These are phyloP conservation scores for Phalera bucephala DNA, from an alignment of 2,888 invertebrate species.

Conservation along the genomic window DNA sequence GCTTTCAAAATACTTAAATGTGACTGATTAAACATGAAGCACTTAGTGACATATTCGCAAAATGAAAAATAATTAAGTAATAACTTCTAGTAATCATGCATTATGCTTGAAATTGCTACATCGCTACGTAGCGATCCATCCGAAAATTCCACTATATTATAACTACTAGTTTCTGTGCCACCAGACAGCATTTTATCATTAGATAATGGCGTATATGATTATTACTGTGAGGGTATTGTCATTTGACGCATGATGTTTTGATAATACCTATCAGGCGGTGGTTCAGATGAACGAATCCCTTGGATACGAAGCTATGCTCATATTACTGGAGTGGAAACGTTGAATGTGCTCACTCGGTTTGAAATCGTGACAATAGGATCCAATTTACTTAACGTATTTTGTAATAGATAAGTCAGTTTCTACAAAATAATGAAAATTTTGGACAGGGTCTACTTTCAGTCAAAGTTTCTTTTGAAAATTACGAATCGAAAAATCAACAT, in stretches of 20 bases:
- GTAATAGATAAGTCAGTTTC: conserved; percentile 17
- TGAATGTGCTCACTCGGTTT: conserved; percentile 46
- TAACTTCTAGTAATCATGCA: too few species aligned
- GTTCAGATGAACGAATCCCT: conserved; percentile 58
- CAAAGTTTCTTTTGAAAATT: conserved; percentile 15
- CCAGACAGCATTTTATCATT: conserved; percentile 32
- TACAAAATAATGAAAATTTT: conserved; percentile 27
- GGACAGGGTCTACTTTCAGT: conserved; percentile 11
- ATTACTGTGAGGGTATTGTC: conserved; percentile 45
- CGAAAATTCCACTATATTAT: too few species aligned
- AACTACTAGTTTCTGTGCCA: too few species aligned
- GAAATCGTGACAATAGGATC: conserved; percentile 41
- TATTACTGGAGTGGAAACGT: conserved; percentile 57
- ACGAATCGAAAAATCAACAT: too few species aligned
- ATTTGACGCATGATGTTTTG: conserved; percentile 43
- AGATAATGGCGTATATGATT: conserved; percentile 39
- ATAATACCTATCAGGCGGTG: conserved; percentile 63
- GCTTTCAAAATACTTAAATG: too few species aligned
- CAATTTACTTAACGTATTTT: conserved; percentile 25
- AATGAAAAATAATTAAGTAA: too few species aligned
- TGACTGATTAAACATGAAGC: too few species aligned
- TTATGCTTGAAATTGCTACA: too few species aligned
- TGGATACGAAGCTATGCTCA: conserved; percentile 41
- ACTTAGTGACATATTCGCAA: too few species aligned
- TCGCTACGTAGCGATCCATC: too few species aligned